These are phyloP conservation scores for Caenorhabditis wallacei DNA, from an alignment of 2,888 invertebrate genomes.

Conservation along the genomic window DNA sequence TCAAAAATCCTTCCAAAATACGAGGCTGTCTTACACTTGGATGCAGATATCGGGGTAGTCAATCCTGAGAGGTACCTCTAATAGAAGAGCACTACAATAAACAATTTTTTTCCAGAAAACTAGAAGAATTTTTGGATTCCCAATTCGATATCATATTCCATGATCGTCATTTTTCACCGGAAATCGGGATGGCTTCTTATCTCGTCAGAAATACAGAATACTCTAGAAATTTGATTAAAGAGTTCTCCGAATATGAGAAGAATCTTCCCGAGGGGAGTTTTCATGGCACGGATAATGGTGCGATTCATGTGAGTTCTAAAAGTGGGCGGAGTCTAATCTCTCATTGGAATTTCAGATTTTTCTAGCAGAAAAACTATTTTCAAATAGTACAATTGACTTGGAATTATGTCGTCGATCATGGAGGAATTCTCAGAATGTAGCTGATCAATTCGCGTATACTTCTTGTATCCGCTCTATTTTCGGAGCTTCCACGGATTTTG, in stretches of 20 bases:
- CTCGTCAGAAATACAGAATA: constrained; percentile 54
- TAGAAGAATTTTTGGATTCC: constrained; percentile 42
- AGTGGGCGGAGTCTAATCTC: too few relatives aligned
- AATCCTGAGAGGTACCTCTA: constrained; percentile 36
- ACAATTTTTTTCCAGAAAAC: background rate
- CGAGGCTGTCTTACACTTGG: constrained; percentile 61
- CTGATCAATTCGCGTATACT: constrained; percentile 72
- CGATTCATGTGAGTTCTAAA: constrained; percentile 63
- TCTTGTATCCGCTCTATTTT: constrained; percentile 71
- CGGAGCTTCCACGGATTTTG: constrained; percentile 45
- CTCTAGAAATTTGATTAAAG: constrained; percentile 42
- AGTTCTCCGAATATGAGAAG: constrained; percentile 57
- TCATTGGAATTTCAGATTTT: constrained; percentile 42
- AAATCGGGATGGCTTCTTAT: constrained; percentile 64
- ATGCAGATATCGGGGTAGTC: constrained; percentile 70
- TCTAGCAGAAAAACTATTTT: constrained; percentile 56
- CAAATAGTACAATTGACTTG: constrained; percentile 39
- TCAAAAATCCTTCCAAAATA: constrained; percentile 48
- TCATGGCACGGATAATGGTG: constrained; percentile 73
- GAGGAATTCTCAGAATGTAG: constrained; percentile 64
- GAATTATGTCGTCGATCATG: constrained; percentile 51
- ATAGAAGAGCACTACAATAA: background rate
- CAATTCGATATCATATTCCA: constrained; percentile 60
- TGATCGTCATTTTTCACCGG: constrained; percentile 62
- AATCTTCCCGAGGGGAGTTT: constrained; percentile 64